A percentile compares a stretch with the other conserved stretches of the same genome.
Conservation (phyloP, 2,888 invertebrate species). For the Apoderus coryli region DNA sequence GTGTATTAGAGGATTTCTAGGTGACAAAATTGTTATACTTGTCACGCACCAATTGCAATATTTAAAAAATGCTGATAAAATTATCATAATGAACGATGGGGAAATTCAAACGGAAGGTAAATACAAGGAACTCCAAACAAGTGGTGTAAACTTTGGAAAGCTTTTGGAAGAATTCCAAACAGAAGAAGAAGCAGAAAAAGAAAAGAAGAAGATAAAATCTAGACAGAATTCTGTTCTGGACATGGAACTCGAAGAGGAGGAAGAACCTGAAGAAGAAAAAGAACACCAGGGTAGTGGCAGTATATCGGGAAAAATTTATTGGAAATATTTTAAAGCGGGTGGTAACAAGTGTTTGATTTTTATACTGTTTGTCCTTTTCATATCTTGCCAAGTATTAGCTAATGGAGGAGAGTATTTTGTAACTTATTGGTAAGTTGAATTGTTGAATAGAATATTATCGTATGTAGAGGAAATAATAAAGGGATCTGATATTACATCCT, state of each 20-base stretch:
- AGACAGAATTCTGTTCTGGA: slow-evolving; percentile 26
- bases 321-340: slow-evolving; percentile 38
- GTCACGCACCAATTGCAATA: slow-evolving; percentile 60
- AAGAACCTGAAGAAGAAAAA: slow-evolving; percentile 24
- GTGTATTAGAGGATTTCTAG: slow-evolving; percentile 48
- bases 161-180: slow-evolving; percentile 29
- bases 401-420: slow-evolving; percentile 57
- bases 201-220: slow-evolving; percentile 25
- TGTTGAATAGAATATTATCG: slow-evolving; percentile 1
- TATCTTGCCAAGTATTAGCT: slow-evolving; percentile 43
- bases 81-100: slow-evolving; percentile 33
- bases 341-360: slow-evolving; percentile 34
- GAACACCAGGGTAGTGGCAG: slow-evolving; percentile 26
- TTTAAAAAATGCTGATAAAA: slow-evolving; percentile 28
- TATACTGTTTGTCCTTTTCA: slow-evolving; percentile 34
- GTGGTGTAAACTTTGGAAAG: slow-evolving; percentile 37
- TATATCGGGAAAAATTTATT: slow-evolving; percentile 29
- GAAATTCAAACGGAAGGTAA: slow-evolving; percentile 35
- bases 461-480: neutral
- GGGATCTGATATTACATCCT: too few relatives aligned
- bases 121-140: slow-evolving; percentile 33
- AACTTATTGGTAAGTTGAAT: slow-evolving; percentile 43
- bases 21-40: slow-evolving; percentile 45
- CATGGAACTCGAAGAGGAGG: slow-evolving; percentile 17
- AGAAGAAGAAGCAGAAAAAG: slow-evolving; percentile 25